phyloP scores from a whole-genome alignment of 1,140 invertebrate genomes.

The Bombus fervidus region DNA sequence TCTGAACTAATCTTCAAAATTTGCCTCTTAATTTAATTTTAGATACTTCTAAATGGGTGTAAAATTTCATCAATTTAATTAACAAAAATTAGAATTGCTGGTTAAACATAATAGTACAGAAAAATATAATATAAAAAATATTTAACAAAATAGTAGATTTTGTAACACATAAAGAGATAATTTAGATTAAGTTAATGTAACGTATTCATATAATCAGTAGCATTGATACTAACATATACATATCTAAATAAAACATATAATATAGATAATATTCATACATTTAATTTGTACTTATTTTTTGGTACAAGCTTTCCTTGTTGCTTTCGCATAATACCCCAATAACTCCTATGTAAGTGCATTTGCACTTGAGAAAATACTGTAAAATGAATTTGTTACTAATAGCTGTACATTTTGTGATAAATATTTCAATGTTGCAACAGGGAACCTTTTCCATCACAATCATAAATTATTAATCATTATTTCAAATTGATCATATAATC shows the following conservation, averaged over 20 bases:
- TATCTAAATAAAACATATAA: neutral
- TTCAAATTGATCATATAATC: neutral
- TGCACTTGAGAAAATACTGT: neutral
- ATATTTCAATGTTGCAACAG: neutral
- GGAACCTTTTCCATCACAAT: neutral
- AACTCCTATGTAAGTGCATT: neutral
- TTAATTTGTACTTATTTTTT: slow-evolving; percentile 15
- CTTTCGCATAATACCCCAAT: slow-evolving; percentile 15
- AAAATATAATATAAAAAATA: neutral
- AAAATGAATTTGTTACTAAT: neutral
- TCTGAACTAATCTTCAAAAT: neutral
- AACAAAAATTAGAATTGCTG: neutral
- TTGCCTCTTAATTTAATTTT: neutral
- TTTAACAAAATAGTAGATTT: neutral
- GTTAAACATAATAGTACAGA: neutral
- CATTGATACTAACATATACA: slow-evolving; percentile 28
- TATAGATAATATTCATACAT: neutral
- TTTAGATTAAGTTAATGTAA: slow-evolving; percentile 6
- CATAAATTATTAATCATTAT: neutral
- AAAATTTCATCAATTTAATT: neutral
- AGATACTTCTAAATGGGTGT: neutral
- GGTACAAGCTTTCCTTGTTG: slow-evolving; percentile 9
- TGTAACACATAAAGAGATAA: slow-evolving; percentile 15
- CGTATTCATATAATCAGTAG: slow-evolving; percentile 23
- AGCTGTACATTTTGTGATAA: neutral